Evolutionary conservation across 2,113 vertebrate genomes (phyloP), one percentile per base, ranked within the genome.

Genomic region (Uropsilus gracilis): DNA sequence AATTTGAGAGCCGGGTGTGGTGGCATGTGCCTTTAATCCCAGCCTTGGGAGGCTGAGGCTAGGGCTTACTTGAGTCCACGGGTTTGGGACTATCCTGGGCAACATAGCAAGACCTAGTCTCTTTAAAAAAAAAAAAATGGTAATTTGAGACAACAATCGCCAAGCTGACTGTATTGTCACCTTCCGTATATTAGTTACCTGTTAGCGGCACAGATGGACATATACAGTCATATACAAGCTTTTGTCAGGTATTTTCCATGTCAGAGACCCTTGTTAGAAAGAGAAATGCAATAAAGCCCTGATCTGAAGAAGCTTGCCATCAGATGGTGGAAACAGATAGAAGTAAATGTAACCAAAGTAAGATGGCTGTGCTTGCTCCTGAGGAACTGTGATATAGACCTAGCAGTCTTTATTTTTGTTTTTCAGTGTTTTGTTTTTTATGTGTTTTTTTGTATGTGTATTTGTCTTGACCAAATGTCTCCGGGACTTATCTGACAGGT

Each of bases 401-500:
- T 92, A 42, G 30, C 24, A 71, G 30, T 73, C 59, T 55, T 78
- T 93, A 85, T 77, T 44, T n/a, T 87, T 93, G 71, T 72, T 13
- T 68, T 24, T 73, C 22, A 57, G 5, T 48, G 76, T 42, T 32
- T 17, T 77, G 91, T 69, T 85, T 69, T 61, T 75, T 69, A 5
- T 39, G 77, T 46, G 37, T 13, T 75, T 93, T 78, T 87, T 88
- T 34, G n/a, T 68, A n/a, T 64, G 9, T 48, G 82, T 44, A 30
- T 18, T 73, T 93, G 73, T 88, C 85, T 57, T 86, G 73, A 86
- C 24, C 44, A 84, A 63, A 26, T 48, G 76, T 57, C 42, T 95
- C 6, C 24, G 1, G 39, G 68, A 71, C 61, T 80, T 32, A 42
- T 78, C n/a, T 72, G 39, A 44, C 39, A 55, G n/a, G 34, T 26